Evolutionary conservation across 37 sponge, comb jelly and placozoan species (phyloP), one percentile per base, ranked within the genome.

Genomic region (Ianthella basta): DNA sequence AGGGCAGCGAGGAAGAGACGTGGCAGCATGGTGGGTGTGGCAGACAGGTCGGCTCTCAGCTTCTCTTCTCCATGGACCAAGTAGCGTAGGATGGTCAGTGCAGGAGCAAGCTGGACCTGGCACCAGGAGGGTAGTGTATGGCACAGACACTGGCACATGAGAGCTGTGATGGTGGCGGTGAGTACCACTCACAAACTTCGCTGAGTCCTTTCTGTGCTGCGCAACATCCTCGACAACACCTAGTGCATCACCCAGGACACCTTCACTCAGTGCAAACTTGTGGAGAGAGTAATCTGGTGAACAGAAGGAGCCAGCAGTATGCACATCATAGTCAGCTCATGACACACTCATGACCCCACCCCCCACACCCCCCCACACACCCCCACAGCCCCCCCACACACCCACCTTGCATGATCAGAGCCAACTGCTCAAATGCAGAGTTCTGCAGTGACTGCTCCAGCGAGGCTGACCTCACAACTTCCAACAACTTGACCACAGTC

Each of bases 341-440:
- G 27, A n/a, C 70, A 69, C 70, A 69, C 70, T 27, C 70, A 69
- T 33, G 27, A 29, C 10, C 70, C 10, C 70, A 69, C 70, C 10
- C 70, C 50, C 3, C 50, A 69, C 70, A 69, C 70, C 10, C 70
- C 10, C 70, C 10, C 70, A 69, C 70, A 80, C 61, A 80, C 72
- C 30, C 35, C 25, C 35, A 23, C 35, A 68, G 15, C 15, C 34
- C 16, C 18, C 0, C 41, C 33, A 54, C 35, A 27, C 32, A 41
- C 77, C 38, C 40, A 94, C 94, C 94, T 80, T 66, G 79, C 20
- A 94, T 56, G 29, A 91, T n/a, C 12, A 74, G 70, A 34, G 83
- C 68, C 39, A 91, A 39, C 60, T 94, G 94, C 24, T 94, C 89
- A 23, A 94, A 59, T 20, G 94, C 92, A 55, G 89, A 83, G 21